These are phyloP conservation scores for Dendrolimus kikuchii DNA, from an alignment of 1,140 invertebrate genomes.

Conservation along the genomic window DNA sequence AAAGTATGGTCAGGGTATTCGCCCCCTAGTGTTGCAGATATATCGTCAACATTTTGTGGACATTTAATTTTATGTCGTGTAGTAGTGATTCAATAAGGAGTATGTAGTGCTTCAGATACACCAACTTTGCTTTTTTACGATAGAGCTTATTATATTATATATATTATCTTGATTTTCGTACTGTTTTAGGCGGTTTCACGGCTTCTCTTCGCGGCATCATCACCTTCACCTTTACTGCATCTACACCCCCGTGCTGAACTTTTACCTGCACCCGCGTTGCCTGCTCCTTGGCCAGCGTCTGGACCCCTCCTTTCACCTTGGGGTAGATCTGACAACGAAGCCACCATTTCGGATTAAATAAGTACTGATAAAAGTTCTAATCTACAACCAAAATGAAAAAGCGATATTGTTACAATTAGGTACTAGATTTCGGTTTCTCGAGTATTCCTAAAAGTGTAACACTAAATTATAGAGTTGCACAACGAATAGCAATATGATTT, in stretches of 20 bases:
- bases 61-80: too few relatives aligned
- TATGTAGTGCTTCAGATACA: too few relatives aligned
- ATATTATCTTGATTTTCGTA: not conserved
- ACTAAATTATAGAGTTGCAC: too few relatives aligned
- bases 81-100: too few relatives aligned
- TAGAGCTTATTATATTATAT: not conserved
- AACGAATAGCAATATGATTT: too few relatives aligned
- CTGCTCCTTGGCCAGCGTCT: conserved; percentile 49
- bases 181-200: conserved; percentile 50
- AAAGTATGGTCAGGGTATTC: too few relatives aligned
- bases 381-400: too few relatives aligned
- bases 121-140: not conserved
- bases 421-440: too few relatives aligned
- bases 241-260: conserved; percentile 57
- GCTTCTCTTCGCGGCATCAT: conserved; percentile 34
- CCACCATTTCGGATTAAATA: conserved; percentile 48
- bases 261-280: conserved; percentile 44
- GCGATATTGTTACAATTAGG: too few relatives aligned
- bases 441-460: too few relatives aligned
- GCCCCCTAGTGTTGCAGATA: too few relatives aligned
- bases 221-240: conserved; percentile 45
- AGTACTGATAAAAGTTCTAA: not conserved
- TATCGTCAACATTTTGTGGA: too few relatives aligned
- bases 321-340: conserved; percentile 60
- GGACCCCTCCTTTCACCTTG: conserved; percentile 55